These are phyloP conservation scores for Xerus inauris DNA, from an alignment of 2,113 vertebrate genomes.

Conservation along the genomic window DNA sequence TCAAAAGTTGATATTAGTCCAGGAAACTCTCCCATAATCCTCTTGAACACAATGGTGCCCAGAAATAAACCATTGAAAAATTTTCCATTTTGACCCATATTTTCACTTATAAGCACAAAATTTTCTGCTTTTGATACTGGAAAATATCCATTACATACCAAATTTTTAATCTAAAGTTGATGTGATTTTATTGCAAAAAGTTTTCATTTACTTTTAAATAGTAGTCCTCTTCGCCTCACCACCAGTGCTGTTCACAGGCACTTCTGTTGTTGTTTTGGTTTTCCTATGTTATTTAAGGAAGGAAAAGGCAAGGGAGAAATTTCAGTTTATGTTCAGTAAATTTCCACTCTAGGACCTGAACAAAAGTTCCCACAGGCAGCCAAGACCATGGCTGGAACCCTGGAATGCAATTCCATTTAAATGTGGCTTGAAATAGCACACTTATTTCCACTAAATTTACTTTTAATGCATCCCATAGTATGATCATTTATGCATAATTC, in stretches of 20 bases:
- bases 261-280: neutral
- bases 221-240: neutral
- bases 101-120: neutral
- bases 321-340: conserved; percentile 41
- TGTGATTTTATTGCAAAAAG: neutral
- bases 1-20: neutral
- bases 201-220: neutral
- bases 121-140: neutral
- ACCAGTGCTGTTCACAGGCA: neutral
- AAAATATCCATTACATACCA: neutral
- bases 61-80: neutral
- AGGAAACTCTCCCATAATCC: neutral
- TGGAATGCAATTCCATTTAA: conserved; percentile 3
- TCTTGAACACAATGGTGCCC: neutral
- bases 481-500: neutral
- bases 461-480: conserved; percentile 5
- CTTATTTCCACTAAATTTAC: conserved; percentile 62
- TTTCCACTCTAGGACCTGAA: neutral
- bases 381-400: neutral
- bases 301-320: neutral
- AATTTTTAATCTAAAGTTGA: neutral
- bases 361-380: neutral
- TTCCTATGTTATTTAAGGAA: neutral
- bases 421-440: conserved; percentile 35
- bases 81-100: neutral